Evolutionary conservation across 2,888 invertebrate genomes (phyloP).

Genomic region (Latrodectus elegans): DNA sequence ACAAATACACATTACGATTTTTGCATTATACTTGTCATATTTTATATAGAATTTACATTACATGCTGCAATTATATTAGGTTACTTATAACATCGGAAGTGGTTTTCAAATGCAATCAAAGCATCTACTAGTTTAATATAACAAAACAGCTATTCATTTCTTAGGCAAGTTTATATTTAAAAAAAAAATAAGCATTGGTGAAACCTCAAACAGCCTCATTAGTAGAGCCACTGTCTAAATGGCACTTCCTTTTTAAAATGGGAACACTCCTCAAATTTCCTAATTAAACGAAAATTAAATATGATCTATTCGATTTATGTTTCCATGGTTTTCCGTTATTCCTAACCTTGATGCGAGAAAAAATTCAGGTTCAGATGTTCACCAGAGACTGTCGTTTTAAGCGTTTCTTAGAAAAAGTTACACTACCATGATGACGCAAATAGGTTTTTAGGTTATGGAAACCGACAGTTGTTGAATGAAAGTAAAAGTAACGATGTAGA

Average conservation of each 20-base stretch:
- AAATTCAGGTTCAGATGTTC: not conserved
- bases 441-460: constrained; percentile 52
- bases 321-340: not conserved
- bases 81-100: too few relatives aligned
- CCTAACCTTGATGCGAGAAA: not conserved
- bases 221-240: too few relatives aligned
- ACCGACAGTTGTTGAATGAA: constrained; percentile 6
- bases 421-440: constrained; percentile 8
- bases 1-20: too few relatives aligned
- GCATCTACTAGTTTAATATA: too few relatives aligned
- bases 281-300: not conserved
- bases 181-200: too few relatives aligned
- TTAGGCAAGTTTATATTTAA: too few relatives aligned
- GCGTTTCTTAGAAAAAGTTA: not conserved
- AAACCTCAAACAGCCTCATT: too few relatives aligned
- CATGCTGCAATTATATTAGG: too few relatives aligned
- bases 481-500: constrained; percentile 17
- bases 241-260: not conserved
- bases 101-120: too few relatives aligned
- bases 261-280: not conserved
- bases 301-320: not conserved
- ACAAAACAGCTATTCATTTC: too few relatives aligned
- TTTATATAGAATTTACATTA: too few relatives aligned
- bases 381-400: constrained; percentile 1
- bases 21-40: too few relatives aligned